Evolutionary conservation across 2,113 vertebrate species (phyloP), one percentile per base, ranked within the genome.

Genomic region (Pavo muticus): DNA sequence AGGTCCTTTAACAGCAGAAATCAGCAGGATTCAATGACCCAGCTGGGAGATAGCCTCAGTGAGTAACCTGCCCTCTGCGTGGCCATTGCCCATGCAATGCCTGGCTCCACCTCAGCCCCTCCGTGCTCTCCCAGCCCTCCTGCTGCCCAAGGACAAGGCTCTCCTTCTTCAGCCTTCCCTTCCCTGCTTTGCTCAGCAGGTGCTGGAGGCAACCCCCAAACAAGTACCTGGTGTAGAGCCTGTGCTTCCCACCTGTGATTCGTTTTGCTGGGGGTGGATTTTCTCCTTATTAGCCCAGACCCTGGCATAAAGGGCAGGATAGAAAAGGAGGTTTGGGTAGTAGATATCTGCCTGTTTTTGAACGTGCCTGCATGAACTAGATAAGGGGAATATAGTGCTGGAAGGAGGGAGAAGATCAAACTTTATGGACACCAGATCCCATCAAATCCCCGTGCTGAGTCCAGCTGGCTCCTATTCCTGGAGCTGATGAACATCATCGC

Each of bases 401-500:
- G 37, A 74, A 82, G 15, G 14, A 52, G 39, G 35, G 29, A 82
- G 47, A 80, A 54, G 15, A 69, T 21, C 9, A 44, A 70, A 37
- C 4, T 65, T 40, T 10, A 5, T 24, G 20, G 52, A 27, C 57
- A n/a, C 10, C 27, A 11, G 32, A 16, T 32, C 12, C 0, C 1
- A 29, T 45, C 45, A 45, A 60, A 42, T 32, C 5, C 21, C 11
- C 0, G 0, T 4, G 8, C 14, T 68, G 5, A 20, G n/a, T 17
- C 27, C 15, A 3, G 4, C 21, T 0, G 4, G 8, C 1, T 64
- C 11, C 35, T 14, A 25, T 61, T 21, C 21, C 29, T 47, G 47
- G 44, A 76, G 14, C 16, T 1, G 0, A 23, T 0, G 5, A 79
- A 6, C 29, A 32, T 35, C 48, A n/a, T 52, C 72, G 13, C 4